Base-by-base conservation (phyloP, 2,797 vertebrate genomes). In the Girardinus metallicus region DNA sequence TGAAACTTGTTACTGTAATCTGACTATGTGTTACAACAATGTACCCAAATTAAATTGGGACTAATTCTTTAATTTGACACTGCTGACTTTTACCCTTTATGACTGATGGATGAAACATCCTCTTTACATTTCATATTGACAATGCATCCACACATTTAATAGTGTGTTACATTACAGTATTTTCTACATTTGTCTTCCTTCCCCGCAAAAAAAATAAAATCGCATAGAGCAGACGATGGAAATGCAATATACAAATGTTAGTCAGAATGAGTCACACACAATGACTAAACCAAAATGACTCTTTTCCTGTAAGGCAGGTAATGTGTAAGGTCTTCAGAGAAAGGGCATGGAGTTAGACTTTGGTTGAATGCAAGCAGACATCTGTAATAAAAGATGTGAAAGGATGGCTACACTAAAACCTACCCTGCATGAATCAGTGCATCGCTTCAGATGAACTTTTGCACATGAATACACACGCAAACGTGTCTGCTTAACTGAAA, bases 211-310 rank as follows among this genome's bases (percentile, higher is more conserved):
- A 41, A 26, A 39, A 43, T 5, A 29, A 29, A 72, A 18, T 4
- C 5, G 12, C 18, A 75, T 23, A 57, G 23, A 70, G 31, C 5
- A 71, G 41, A 73, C 1, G 16, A 39, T 21, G 43, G 72, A 78
- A 85, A 60, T 46, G 70, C 34, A 75, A 49, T 43, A 70, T 46
- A 66, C 43, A 76, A 73, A 79, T 68, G 47, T 84, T 79, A 93
- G 87, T 94, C 88, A 85, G 85, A 79, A 79, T 90, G 78, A 92
- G 81, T 89, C 83, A 87, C 74, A 53, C 36, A 53, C 36, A 46
- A 55, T 86, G 76, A 87, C 84, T 57, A 78, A 89, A 86, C 21
- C 10, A 77, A 85, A 87, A 88, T 78, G 5, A 86, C 55, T 72
- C 26, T 74, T 80, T 82, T 83, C 82, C 79, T 85, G 72, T 88